Percentiles rank a stretch among this genome's conserved stretches.
These are phyloP conservation scores for Drosophila siamana DNA, from an alignment of 2,888 invertebrate genomes.

Conservation along the genomic window DNA sequence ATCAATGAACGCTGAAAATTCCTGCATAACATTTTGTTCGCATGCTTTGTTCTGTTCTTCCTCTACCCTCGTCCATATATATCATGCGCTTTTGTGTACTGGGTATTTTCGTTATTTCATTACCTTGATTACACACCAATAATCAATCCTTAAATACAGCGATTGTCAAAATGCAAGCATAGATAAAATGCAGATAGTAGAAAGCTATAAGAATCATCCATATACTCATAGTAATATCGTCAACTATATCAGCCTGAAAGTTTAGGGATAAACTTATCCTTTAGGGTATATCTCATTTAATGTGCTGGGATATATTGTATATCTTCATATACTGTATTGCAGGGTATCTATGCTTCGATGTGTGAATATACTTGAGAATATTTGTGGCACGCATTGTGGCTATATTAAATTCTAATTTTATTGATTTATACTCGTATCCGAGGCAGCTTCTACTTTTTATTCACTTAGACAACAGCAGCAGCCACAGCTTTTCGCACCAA, in stretches of 20 bases:
- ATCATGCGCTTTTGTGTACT: background rate
- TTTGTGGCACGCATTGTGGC: constrained; percentile 51
- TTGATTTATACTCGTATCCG: constrained; percentile 61
- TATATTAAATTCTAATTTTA: constrained; percentile 77
- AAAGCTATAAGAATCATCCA: no score
- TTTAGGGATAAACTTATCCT: background rate
- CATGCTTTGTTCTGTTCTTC: constrained; percentile 2
- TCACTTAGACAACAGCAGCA: constrained; percentile 39
- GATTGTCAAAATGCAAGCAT: background rate
- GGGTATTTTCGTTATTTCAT: background rate
- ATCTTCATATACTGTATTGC: background rate
- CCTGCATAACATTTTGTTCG: constrained; percentile 53
- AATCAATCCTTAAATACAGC: background rate
- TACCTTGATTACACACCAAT: background rate
- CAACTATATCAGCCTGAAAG: no score
- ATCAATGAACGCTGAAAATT: constrained; percentile 70
- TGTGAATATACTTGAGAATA: background rate
- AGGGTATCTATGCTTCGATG: background rate
- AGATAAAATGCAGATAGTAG: no score
- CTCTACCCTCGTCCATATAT: constrained; percentile 9
- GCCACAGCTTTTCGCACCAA: constrained; percentile 51
- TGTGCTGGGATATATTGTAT: background rate
- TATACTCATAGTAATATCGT: no score
- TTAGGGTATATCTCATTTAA: background rate
- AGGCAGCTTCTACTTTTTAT: constrained; percentile 44